Percentiles rank a stretch among this genome's conserved stretches.
These are phyloP conservation scores for Hydrocynus forskahlii DNA, from an alignment of 2,797 vertebrate species.

Conservation along the genomic window DNA sequence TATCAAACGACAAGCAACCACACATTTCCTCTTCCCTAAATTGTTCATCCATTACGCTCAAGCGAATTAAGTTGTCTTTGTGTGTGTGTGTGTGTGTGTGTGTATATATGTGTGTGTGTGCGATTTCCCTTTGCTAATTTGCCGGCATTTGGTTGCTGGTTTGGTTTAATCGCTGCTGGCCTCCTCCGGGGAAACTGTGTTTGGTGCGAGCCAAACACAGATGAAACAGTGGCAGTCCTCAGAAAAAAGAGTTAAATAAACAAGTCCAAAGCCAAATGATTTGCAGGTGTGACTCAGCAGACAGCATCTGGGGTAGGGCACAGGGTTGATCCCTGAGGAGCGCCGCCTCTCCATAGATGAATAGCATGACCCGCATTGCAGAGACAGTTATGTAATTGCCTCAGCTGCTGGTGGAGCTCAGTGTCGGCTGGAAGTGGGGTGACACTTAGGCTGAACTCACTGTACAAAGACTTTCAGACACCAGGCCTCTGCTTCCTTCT, in stretches of 20 bases:
- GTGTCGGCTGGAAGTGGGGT: background rate
- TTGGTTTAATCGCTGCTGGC: conserved; percentile 48
- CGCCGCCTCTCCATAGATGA: conserved; percentile 29
- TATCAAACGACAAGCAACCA: conserved; percentile 41
- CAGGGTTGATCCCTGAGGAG: conserved; percentile 27
- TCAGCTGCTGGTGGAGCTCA: conserved; percentile 46
- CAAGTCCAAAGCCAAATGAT: conserved; percentile 55
- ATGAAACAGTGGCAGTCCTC: conserved; percentile 57
- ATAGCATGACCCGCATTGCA: conserved; percentile 20
- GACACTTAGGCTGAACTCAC: conserved; percentile 2
- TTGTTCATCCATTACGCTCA: conserved; percentile 41
- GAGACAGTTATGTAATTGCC: conserved; percentile 48
- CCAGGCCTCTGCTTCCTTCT: background rate
- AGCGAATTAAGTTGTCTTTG: conserved; percentile 32
- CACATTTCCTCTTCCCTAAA: conserved; percentile 50
- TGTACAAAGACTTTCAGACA: conserved; percentile 1
- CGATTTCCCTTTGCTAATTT: conserved; percentile 48
- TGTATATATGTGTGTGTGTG: conserved; percentile 15
- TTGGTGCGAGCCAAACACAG: conserved; percentile 47
- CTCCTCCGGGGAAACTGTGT: conserved; percentile 51
- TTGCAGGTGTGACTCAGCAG: conserved; percentile 55
- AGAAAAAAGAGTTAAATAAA: conserved; percentile 57
- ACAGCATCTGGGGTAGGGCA: conserved; percentile 43
- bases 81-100: conserved; percentile 22
- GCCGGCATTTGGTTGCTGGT: conserved; percentile 53